Conservation (phyloP, 2,888 invertebrate species). For the Phaonia tiefii region DNA sequence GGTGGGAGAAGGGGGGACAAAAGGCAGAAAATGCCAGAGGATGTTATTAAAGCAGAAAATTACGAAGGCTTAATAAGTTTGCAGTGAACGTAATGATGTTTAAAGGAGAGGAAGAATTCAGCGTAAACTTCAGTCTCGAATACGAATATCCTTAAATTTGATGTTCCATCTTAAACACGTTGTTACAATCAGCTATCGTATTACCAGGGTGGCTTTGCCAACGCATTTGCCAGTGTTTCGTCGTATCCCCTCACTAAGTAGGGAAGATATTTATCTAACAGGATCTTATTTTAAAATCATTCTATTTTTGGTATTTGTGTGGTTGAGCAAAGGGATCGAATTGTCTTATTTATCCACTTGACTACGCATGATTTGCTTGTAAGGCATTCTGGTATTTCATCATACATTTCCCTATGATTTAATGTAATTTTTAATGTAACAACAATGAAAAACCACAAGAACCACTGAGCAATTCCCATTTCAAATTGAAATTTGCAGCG, state of each 20-base stretch:
- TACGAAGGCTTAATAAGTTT: no score
- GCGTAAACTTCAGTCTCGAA: no score
- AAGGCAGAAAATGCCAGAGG: conserved; percentile 29
- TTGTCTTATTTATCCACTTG: neutral
- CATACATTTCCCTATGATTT: conserved; percentile 12
- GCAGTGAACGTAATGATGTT: no score
- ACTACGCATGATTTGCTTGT: neutral
- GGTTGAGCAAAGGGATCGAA: conserved; percentile 5
- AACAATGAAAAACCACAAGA: conserved; percentile 35
- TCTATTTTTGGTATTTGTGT: no score
- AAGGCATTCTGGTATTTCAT: neutral
- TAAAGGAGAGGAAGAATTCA: no score
- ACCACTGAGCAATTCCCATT: conserved; percentile 47
- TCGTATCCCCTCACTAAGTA: no score
- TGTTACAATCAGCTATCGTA: no score
- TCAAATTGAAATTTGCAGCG: conserved; percentile 37
- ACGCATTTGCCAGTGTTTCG: no score
- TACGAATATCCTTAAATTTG: no score
- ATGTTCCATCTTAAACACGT: no score
- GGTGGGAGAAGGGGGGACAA: neutral
- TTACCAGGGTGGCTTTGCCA: no score
- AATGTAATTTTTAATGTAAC: conserved; percentile 22
- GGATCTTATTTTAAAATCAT: conserved; percentile 37
- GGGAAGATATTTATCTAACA: conserved; percentile 2
- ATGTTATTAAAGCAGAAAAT: conserved; percentile 15